These are phyloP conservation scores for Dasyprocta punctata DNA, from an alignment of 2,113 vertebrate genomes.

Conservation along the genomic window DNA sequence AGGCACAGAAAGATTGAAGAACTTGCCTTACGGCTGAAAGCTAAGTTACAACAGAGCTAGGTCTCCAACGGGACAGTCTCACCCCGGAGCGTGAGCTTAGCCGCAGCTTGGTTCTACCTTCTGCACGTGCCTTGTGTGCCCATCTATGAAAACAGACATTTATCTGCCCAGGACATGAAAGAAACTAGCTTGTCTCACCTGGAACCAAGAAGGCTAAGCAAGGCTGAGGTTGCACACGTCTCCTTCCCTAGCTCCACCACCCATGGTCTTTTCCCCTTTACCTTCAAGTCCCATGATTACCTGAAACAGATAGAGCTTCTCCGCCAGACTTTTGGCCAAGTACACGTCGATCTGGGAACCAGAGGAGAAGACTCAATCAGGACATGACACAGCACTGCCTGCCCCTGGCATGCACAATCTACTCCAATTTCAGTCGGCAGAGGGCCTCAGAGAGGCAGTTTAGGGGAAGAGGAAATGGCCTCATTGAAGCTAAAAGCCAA, in stretches of 20 bases:
- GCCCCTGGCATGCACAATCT: accelerated
- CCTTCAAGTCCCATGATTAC: slow-evolving; percentile 83
- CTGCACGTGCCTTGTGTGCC: accelerated
- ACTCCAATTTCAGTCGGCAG: not conserved
- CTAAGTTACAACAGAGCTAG: not conserved
- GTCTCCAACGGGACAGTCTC: accelerated
- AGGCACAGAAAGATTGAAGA: not conserved
- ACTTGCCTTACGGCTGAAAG: not conserved
- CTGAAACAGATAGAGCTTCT: slow-evolving; percentile 98
- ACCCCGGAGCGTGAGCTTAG: not conserved
- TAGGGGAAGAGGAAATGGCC: not conserved
- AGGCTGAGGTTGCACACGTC: not conserved
- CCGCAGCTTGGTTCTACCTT: not conserved
- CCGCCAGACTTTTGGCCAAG: slow-evolving; percentile 96
- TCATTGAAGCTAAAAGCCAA: not conserved
- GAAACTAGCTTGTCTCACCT: not conserved
- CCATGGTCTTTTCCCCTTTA: not conserved
- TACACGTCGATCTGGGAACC: slow-evolving; percentile 94
- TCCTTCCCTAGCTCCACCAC: not conserved
- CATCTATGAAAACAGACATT: not conserved
- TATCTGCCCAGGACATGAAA: not conserved
- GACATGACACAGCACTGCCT: not conserved
- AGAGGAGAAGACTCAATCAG: slow-evolving; percentile 52
- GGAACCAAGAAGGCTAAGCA: not conserved
- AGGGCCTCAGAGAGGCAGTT: not conserved